Percentiles rank a stretch among this genome's conserved stretches.
Evolutionary conservation across 2,888 invertebrate genomes (phyloP).

Genomic region (Arge pagana): DNA sequence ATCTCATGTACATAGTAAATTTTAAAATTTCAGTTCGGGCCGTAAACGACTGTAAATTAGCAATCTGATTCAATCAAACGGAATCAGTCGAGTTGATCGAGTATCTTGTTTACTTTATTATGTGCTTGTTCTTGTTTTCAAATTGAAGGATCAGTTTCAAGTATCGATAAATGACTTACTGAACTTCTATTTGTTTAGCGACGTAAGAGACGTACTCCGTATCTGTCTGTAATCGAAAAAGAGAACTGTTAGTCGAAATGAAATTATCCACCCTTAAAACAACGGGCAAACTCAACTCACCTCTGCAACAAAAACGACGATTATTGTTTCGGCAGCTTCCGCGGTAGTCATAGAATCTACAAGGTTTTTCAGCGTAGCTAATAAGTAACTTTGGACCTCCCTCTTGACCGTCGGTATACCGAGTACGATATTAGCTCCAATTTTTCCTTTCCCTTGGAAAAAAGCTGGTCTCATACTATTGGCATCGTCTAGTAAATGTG

Average conservation of each 20-base stretch:
- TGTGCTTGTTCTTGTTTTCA: too few species aligned
- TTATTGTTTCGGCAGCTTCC: constrained; percentile 77
- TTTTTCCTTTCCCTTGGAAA: constrained; percentile 73
- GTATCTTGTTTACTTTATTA: too few species aligned
- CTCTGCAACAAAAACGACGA: constrained; percentile 88
- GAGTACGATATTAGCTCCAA: constrained; percentile 80
- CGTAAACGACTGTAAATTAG: too few species aligned
- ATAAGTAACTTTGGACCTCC: constrained; percentile 84
- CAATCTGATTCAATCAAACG: neutral
- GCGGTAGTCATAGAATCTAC: constrained; percentile 76
- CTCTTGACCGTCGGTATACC: constrained; percentile 90
- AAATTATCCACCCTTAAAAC: neutral
- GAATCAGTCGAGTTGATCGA: neutral
- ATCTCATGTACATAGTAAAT: too few species aligned
- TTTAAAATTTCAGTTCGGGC: too few species aligned
- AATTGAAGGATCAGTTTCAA: too few species aligned
- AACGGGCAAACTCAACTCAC: constrained; percentile 48
- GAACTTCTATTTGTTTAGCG: constrained; percentile 75
- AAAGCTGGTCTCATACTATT: constrained; percentile 79
- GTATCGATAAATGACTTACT: constrained; percentile 62
- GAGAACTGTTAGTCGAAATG: neutral
- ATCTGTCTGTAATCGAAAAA: constrained; percentile 67
- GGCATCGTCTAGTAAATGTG: constrained; percentile 81
- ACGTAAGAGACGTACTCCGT: constrained; percentile 74
- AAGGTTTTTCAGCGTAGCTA: constrained; percentile 83